Evolutionary conservation across 2,888 invertebrate species (phyloP).

Genomic region (Pardosa pseudoannulata): DNA sequence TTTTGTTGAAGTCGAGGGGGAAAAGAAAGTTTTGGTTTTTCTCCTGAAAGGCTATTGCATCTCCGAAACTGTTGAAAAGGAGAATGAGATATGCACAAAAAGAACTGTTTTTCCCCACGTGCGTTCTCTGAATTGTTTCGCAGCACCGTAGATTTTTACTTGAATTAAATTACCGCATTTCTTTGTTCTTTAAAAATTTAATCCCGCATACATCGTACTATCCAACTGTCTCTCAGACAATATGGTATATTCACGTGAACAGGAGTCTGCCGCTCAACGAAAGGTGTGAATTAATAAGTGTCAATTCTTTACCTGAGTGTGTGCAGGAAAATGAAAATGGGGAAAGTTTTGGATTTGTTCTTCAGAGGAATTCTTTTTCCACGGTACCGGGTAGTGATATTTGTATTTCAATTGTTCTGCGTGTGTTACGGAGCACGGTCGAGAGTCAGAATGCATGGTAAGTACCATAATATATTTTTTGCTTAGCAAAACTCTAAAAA

Average conservation of each 20-base stretch:
- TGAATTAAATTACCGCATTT: not conserved
- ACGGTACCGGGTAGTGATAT: not conserved
- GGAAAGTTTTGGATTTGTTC: not conserved
- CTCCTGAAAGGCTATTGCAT: not conserved
- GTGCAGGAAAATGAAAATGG: not conserved
- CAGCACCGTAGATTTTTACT: not conserved
- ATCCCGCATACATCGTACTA: no score
- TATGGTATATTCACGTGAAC: not conserved
- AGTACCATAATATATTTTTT: not conserved
- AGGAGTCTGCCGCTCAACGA: not conserved
- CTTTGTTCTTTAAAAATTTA: not conserved
- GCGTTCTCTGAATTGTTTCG: not conserved
- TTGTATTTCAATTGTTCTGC: not conserved
- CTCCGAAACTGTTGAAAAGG: not conserved
- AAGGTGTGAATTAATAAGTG: not conserved
- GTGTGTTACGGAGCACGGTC: not conserved
- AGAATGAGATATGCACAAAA: not conserved
- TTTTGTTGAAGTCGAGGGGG: not conserved
- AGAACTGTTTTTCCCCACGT: not conserved
- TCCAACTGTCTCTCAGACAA: not conserved
- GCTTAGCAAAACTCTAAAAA: no score
- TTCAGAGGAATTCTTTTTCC: not conserved
- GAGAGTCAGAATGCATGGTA: constrained; percentile 1
- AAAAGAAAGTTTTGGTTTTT: not conserved
- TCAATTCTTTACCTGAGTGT: not conserved